phyloP scores from a whole-genome alignment of 2,113 vertebrate genomes.

The Gymnorhina tibicen region DNA sequence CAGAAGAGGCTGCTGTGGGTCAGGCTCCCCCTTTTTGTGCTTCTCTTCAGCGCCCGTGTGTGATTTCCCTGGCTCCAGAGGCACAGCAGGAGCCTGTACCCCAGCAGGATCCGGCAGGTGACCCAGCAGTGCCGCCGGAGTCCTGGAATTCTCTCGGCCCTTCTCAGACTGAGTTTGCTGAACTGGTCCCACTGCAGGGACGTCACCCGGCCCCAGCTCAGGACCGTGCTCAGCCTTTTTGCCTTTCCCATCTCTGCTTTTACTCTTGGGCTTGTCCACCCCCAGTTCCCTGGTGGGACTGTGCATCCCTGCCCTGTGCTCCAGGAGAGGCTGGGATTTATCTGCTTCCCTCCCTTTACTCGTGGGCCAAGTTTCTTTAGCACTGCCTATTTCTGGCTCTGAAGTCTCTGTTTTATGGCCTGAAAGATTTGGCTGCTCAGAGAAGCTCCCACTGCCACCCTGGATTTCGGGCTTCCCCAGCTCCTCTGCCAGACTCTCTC shows the following conservation, averaged over 20 bases:
- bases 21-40: neutral
- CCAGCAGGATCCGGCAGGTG: neutral
- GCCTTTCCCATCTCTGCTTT: neutral
- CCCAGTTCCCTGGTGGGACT: neutral
- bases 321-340: neutral
- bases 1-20: neutral
- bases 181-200: neutral
- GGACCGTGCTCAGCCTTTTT: neutral
- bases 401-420: neutral
- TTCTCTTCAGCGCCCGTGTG: neutral
- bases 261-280: neutral
- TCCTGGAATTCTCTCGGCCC: neutral
- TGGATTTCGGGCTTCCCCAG: neutral
- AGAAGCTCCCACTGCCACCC: neutral
- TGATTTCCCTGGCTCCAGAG: neutral
- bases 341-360: neutral
- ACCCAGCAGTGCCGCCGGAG: rapidly evolving
- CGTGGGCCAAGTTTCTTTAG: rapidly evolving
- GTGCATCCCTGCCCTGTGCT: neutral
- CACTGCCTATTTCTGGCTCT: neutral
- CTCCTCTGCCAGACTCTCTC: neutral
- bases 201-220: neutral
- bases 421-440: neutral
- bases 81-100: neutral
- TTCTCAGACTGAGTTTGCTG: neutral